Conservation (phyloP, 2,797 vertebrate genomes). For the Melanotaenia maccullochi region DNA sequence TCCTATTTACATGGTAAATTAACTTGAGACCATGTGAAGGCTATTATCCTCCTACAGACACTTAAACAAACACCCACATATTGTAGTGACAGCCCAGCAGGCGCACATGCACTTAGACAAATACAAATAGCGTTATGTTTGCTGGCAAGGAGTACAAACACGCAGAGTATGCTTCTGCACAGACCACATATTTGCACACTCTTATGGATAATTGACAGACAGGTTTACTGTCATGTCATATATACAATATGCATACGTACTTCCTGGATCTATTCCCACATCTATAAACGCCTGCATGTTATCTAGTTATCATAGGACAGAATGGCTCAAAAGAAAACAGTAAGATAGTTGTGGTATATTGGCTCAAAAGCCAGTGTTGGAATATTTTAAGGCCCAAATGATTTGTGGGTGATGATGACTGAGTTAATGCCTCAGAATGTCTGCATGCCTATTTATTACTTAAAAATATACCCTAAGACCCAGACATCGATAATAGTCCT, state of each 20-base stretch:
- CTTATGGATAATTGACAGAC: conserved; percentile 62
- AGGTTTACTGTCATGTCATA: conserved; percentile 47
- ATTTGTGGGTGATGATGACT: conserved; percentile 32
- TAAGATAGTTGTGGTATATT: conserved; percentile 14
- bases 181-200: conserved; percentile 65
- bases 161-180: conserved; percentile 44
- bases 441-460: conserved; percentile 79
- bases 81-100: conserved; percentile 42
- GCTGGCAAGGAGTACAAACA: conserved; percentile 60
- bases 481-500: conserved; percentile 92
- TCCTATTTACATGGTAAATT: conserved; percentile 99
- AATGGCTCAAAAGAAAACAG: not conserved
- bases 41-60: conserved; percentile 83
- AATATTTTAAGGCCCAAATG: conserved; percentile 1
- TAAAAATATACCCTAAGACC: conserved; percentile 79
- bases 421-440: conserved; percentile 12
- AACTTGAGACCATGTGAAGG: conserved; percentile 90
- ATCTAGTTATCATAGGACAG: conserved; percentile 25
- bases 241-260: conserved; percentile 54
- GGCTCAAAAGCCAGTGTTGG: conserved; percentile 18
- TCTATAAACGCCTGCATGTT: conserved; percentile 19
- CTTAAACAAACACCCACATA: conserved; percentile 76
- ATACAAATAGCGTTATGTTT: conserved; percentile 59
- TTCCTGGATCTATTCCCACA: conserved; percentile 11
- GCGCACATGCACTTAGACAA: conserved; percentile 53